These are phyloP conservation scores for Pollenia angustigena DNA, from an alignment of 2,888 invertebrate genomes.

Conservation along the genomic window DNA sequence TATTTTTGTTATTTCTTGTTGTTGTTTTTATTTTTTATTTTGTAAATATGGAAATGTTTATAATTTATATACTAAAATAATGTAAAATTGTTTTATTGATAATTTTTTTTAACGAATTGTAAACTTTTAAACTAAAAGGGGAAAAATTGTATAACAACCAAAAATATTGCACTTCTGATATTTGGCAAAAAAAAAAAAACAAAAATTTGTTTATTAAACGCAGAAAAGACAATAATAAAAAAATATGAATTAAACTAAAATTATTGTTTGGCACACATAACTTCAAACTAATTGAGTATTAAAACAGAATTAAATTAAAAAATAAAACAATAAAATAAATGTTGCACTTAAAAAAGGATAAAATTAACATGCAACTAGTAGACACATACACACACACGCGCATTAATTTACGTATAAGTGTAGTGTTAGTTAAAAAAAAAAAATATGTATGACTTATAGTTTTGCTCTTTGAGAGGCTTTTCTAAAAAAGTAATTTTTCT, in stretches of 20 bases:
- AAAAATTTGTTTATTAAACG: neutral
- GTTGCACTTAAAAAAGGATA: constrained; percentile 57
- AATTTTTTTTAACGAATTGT: constrained; percentile 21
- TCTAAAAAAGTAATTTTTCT: neutral
- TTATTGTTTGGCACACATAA: constrained; percentile 71
- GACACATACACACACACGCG: neutral
- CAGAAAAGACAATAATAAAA: constrained; percentile 7
- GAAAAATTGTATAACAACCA: constrained; percentile 40
- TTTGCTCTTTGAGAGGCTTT: constrained; percentile 70
- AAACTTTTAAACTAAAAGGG: constrained; percentile 18
- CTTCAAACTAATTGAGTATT: constrained; percentile 47
- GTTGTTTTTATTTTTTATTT: constrained; percentile 48
- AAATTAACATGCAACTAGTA: constrained; percentile 21
- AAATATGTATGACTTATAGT: constrained; percentile 47
- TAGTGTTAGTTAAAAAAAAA: constrained; percentile 26
- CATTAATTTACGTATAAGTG: neutral
- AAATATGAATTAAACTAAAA: constrained; percentile 51
- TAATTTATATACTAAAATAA: constrained; percentile 64
- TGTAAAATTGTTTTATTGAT: constrained; percentile 18
- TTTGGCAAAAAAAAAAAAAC: neutral
- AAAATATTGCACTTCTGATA: constrained; percentile 63
- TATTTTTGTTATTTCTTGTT: constrained; percentile 39
- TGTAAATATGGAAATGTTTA: constrained; percentile 69
- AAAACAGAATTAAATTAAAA: constrained; percentile 4
- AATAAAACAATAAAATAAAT: constrained; percentile 22